Percentiles rank a stretch among this genome's conserved stretches.
Conservation (phyloP, 2,113 vertebrate species). For the Dunckerocampus dactyliophorus region DNA sequence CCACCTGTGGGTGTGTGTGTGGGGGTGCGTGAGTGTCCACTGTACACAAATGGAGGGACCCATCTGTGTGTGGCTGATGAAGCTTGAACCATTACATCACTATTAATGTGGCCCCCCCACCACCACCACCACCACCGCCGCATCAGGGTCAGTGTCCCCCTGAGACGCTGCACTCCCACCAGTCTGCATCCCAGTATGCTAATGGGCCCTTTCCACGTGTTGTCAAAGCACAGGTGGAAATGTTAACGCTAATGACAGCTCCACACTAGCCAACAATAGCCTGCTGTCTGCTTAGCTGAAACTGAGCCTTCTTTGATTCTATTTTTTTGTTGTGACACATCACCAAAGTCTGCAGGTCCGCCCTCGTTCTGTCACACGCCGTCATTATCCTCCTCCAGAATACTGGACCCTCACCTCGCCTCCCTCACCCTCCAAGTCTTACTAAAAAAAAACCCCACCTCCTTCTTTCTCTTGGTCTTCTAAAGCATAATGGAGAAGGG, state of each 20-base stretch:
- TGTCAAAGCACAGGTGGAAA: constrained; percentile 4
- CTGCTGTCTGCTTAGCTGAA: background rate
- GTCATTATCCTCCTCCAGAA: constrained; percentile 7
- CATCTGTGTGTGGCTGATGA: constrained; percentile 55
- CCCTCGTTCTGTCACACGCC: constrained; percentile 10
- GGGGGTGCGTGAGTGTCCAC: constrained; percentile 6
- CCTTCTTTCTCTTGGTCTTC: constrained; percentile 4
- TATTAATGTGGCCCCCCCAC: constrained; percentile 22
- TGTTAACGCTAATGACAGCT: constrained; percentile 1
- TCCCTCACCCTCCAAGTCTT: constrained; percentile 1
- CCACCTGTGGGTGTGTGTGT: constrained; percentile 22
- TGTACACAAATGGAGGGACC: constrained; percentile 30
- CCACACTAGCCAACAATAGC: background rate
- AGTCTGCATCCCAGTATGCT: constrained; percentile 4
- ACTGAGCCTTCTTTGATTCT: background rate
- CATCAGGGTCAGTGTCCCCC: constrained; percentile 12
- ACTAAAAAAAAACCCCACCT: too few species aligned
- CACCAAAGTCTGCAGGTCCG: background rate
- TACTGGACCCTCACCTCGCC: constrained; percentile 6
- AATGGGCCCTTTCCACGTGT: background rate
- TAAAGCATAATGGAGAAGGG: constrained; percentile 40
- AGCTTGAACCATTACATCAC: constrained; percentile 55
- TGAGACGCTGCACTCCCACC: constrained; percentile 23
- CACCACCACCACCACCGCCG: constrained; percentile 22
- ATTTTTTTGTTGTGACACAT: background rate